Conservation (phyloP, 2,888 invertebrate species). For the Phalera bucephala region DNA sequence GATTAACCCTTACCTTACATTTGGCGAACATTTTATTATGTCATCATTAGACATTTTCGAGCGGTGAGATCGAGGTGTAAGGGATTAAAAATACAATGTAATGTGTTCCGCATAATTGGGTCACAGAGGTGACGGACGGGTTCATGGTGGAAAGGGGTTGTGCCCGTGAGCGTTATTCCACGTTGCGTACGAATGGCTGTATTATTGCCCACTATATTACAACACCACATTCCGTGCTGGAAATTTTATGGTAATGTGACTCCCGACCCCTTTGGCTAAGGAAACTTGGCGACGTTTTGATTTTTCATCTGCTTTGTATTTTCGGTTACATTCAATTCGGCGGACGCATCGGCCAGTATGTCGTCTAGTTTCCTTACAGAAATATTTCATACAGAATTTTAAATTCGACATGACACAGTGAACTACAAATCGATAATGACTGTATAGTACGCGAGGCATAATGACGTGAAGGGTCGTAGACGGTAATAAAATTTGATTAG, state of each 20-base stretch:
- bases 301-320: constrained; percentile 35
- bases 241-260: constrained; percentile 73
- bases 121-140: constrained; percentile 66
- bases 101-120: constrained; percentile 64
- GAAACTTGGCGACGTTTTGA: constrained; percentile 62
- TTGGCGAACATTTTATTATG: constrained; percentile 15
- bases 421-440: constrained; percentile 56
- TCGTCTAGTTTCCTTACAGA: background rate
- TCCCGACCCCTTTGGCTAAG: constrained; percentile 68
- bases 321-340: constrained; percentile 11
- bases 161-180: constrained; percentile 51
- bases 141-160: constrained; percentile 47
- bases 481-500: constrained; percentile 80
- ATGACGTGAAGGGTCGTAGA: constrained; percentile 60
- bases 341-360: background rate
- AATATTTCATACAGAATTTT: too few relatives aligned
- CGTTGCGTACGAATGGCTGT: constrained; percentile 67
- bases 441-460: constrained; percentile 44
- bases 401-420: constrained; percentile 35
- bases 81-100: constrained; percentile 30
- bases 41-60: constrained; percentile 12
- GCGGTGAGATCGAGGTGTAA: constrained; percentile 9
- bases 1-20: constrained; percentile 13
- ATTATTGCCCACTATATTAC: constrained; percentile 68
- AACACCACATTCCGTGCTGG: constrained; percentile 63